Evolutionary conservation across 2,888 invertebrate species (phyloP).

Genomic region (Neria commutata): DNA sequence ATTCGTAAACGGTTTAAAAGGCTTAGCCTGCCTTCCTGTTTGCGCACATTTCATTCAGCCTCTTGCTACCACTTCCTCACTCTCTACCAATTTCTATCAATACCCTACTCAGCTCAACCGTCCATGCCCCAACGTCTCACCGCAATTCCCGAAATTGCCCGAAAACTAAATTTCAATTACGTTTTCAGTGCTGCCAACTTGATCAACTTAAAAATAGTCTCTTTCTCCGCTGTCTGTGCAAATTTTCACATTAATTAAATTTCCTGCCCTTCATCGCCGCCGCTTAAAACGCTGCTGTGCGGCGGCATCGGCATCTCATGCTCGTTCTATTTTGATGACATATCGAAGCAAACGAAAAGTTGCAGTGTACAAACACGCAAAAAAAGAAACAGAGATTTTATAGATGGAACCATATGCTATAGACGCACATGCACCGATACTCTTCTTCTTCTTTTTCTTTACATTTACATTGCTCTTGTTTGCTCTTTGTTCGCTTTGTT

Average conservation of each 20-base stretch:
- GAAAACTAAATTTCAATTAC: conserved; percentile 9
- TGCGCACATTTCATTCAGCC: too few relatives aligned
- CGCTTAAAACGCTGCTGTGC: conserved; percentile 5
- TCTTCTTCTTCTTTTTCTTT: background rate
- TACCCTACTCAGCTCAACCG: too few relatives aligned
- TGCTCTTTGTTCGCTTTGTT: background rate
- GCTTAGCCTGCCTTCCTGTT: too few relatives aligned
- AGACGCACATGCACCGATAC: background rate
- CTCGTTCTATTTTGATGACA: conserved; percentile 47
- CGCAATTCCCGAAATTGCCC: too few relatives aligned
- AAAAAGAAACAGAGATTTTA: conserved; percentile 18
- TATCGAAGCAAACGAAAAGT: conserved; percentile 55
- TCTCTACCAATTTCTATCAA: too few relatives aligned
- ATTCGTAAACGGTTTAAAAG: too few relatives aligned
- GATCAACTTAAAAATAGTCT: conserved; percentile 50
- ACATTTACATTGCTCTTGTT: conserved; percentile 26
- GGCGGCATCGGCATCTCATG: background rate
- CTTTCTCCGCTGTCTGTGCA: conserved; percentile 55
- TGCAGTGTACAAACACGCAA: conserved; percentile 47
- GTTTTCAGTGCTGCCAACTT: background rate
- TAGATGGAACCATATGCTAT: background rate
- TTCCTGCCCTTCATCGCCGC: conserved; percentile 26
- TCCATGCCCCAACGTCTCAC: too few relatives aligned
- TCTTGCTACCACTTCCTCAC: too few relatives aligned
- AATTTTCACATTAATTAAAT: conserved; percentile 57